A percentile compares a stretch with the other conserved stretches of the same genome.
Conservation (phyloP, 1,140 invertebrate species). For the Chionoecetes opilio region DNA sequence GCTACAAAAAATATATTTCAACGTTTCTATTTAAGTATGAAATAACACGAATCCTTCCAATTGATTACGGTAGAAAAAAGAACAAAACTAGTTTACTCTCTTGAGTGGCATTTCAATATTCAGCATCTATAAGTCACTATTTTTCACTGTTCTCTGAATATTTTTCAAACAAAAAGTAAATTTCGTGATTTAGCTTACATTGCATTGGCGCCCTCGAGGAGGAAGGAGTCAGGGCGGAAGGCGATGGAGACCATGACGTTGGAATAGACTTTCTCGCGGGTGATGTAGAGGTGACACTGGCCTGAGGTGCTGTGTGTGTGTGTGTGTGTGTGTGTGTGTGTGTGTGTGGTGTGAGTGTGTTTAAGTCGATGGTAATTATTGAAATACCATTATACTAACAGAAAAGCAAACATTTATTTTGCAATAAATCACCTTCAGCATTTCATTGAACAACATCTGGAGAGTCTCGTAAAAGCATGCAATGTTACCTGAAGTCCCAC, state of each 20-base stretch:
- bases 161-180: no score
- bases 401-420: no score
- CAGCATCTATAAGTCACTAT: not conserved
- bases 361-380: not conserved
- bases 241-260: not conserved
- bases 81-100: not conserved
- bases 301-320: slow-evolving; percentile 7
- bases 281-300: not conserved
- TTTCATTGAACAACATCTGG: no score
- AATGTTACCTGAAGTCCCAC: slow-evolving; percentile 59
- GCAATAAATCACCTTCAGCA: no score
- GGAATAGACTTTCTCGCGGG: not conserved
- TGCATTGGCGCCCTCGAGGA: not conserved
- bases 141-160: not conserved
- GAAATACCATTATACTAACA: no score
- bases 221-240: not conserved
- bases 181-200: not conserved
- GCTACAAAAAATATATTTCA: no score
- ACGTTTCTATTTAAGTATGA: no score
- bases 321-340: not conserved
- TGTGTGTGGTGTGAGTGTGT: not conserved
- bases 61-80: not conserved
- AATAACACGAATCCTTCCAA: no score
- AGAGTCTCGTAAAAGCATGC: no score
- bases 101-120: no score